These are phyloP conservation scores for Tetranychus truncatus DNA, from an alignment of 2,888 invertebrate genomes.

Conservation along the genomic window DNA sequence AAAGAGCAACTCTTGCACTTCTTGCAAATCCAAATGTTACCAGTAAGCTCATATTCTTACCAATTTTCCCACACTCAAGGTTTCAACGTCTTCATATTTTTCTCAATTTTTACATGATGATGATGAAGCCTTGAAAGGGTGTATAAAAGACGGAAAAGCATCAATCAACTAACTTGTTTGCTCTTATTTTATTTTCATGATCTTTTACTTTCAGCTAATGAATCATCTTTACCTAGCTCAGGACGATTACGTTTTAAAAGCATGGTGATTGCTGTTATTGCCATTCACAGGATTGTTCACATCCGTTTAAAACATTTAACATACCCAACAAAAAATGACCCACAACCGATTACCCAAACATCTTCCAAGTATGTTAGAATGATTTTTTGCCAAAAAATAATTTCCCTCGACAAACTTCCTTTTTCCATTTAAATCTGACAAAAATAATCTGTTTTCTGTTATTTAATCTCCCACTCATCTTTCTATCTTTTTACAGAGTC, in stretches of 20 bases:
- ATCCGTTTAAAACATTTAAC: not conserved
- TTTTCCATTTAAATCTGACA: not conserved
- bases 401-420: not conserved
- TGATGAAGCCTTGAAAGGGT: not conserved
- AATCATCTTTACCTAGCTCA: not conserved
- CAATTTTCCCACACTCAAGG: not conserved
- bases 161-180: not conserved
- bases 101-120: not conserved
- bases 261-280: constrained; percentile 16
- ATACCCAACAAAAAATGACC: not conserved
- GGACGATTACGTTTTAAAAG: constrained; percentile 14
- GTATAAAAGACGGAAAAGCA: not conserved
- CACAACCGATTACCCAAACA: not conserved
- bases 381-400: not conserved
- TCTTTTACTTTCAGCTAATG: not conserved
- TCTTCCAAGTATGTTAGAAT: not conserved
- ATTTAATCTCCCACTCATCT: not conserved
- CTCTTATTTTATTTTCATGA: not conserved
- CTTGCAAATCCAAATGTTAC: constrained; percentile 34
- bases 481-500: not conserved
- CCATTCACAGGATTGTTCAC: constrained; percentile 17
- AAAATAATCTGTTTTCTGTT: not conserved
- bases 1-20: constrained; percentile 37
- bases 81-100: not conserved
- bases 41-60: constrained; percentile 10